Conservation (phyloP, 2,113 vertebrate genomes). For the Odontophorus gujanensis region DNA sequence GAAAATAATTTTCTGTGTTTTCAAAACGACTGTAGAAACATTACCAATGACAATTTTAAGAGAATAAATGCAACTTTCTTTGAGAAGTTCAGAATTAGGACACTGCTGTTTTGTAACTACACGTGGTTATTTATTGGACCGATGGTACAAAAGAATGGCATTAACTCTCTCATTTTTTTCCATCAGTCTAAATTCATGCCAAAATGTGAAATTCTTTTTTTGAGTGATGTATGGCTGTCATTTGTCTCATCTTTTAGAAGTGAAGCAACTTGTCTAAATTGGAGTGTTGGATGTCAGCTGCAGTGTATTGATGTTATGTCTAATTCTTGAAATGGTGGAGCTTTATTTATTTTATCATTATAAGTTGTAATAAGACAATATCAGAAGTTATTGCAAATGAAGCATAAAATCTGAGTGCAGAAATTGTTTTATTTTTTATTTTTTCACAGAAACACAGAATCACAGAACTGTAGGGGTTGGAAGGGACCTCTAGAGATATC, state of each 20-base stretch:
- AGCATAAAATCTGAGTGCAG: neutral
- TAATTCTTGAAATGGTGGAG: neutral
- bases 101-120: neutral
- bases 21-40: neutral
- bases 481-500: too few species aligned
- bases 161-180: neutral
- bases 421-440: neutral
- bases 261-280: neutral
- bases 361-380: neutral
- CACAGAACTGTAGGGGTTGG: too few species aligned
- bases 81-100: neutral
- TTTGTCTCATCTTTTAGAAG: neutral
- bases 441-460: too few species aligned
- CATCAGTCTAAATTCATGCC: neutral
- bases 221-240: neutral
- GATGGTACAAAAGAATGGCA: neutral
- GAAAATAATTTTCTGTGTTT: constrained; percentile 3
- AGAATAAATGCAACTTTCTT: neutral
- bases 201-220: neutral
- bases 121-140: neutral
- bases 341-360: neutral
- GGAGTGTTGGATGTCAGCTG: neutral
- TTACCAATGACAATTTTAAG: neutral
- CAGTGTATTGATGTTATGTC: neutral
- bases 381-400: neutral